Evolutionary conservation across 2,797 vertebrate species (phyloP), one percentile per base, ranked within the genome.

Genomic region (Lepidocolaptes lacrymiger): DNA sequence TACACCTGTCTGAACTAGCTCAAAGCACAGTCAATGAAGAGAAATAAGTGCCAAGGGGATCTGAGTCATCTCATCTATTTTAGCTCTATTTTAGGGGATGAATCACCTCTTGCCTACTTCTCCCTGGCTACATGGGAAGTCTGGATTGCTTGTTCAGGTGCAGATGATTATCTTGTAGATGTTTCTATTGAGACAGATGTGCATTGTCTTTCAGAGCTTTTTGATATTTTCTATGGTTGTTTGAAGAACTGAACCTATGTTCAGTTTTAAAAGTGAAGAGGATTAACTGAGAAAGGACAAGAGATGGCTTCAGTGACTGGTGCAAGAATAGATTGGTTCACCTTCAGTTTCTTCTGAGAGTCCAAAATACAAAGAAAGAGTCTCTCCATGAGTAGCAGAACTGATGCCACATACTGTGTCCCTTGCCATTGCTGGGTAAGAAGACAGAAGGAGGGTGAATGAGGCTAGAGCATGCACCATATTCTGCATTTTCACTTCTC

Each of bases 11-110:
- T 94, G 78, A 85, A 62, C 30, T 34, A 69, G 36, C 55, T 92
- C 44, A 44, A 79, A 61, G 59, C 67, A 55, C 15, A 76, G 64
- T 30, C 55, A 85, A 3, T 63, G 58, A 86, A 85, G 41, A 73
- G 82, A 71, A 86, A 75, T 49, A 78, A 79, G 6, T 21, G 32
- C 39, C 44, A 1, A 9, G 17, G 41, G 36, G 12, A 49, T 51
- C 64, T 96, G 79, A 95, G 77, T 94, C 82, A 94, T 52, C n/a
- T 55, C 48, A 67, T 88, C 52, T 80, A 52, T 94, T 94, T 88
- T 91, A 91, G 43, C 48, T 88, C 43, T 74, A 4, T 37, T 91
- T 72, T 23, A 51, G 3, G 2, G 71, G 21, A 68, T 91, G 75
- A 95, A 80, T 94, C 75, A 89, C 36, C n/a, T 85, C 26, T 89